These are phyloP conservation scores for Osmerus mordax DNA, from an alignment of 2,113 vertebrate genomes.

Conservation along the genomic window DNA sequence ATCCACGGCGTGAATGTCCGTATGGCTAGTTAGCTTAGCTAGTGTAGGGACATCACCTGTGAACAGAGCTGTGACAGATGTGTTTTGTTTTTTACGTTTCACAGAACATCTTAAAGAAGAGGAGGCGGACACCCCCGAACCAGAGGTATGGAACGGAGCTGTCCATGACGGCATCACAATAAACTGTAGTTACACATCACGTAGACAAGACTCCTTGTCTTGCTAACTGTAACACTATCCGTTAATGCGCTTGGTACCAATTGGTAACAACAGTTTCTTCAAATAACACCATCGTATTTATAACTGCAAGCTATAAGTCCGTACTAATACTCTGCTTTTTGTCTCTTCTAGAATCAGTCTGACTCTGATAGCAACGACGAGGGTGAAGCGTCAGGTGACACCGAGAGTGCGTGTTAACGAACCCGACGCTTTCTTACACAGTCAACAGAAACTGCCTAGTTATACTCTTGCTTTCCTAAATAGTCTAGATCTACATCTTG, in stretches of 20 bases:
- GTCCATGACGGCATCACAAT: too few species aligned
- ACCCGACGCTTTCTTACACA: neutral
- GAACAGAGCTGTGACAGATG: neutral
- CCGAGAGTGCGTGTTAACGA: constrained; percentile 73
- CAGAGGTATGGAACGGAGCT: constrained; percentile 50
- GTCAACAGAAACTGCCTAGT: neutral
- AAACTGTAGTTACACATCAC: too few species aligned
- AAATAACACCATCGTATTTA: too few species aligned
- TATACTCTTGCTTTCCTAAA: neutral
- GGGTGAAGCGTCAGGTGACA: constrained; percentile 71
- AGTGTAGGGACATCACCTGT: neutral
- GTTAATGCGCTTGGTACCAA: too few species aligned
- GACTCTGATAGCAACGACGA: constrained; percentile 70
- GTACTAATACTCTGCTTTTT: neutral
- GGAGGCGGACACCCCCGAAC: constrained; percentile 51
- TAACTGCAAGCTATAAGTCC: too few species aligned
- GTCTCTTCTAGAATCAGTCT: constrained; percentile 46
- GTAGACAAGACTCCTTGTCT: too few species aligned
- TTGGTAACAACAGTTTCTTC: too few species aligned
- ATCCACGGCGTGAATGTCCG: neutral
- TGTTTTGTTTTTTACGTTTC: constrained; percentile 24
- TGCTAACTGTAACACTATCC: too few species aligned
- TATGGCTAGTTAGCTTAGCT: neutral
- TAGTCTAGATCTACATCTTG: too few species aligned
- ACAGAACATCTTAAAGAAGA: constrained; percentile 59